Conservation (phyloP, 2,888 invertebrate genomes). For the Mesorhabditis spiculigera region DNA sequence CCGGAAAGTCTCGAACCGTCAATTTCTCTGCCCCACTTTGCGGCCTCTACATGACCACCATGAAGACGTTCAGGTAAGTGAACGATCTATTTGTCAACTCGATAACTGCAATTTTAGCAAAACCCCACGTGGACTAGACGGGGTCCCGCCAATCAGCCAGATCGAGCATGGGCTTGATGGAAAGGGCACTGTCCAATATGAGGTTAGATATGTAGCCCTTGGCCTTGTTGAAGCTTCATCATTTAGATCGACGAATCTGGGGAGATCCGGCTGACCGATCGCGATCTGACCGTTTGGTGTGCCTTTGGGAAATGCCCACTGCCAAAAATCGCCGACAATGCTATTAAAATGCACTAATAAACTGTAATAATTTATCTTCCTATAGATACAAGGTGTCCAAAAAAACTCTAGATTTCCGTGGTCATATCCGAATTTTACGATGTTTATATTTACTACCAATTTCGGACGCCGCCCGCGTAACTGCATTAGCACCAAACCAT, state of each 20-base stretch:
- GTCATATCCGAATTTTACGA: too few species aligned
- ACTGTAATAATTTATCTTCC: too few species aligned
- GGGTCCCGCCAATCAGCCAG: not conserved
- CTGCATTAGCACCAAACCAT: too few species aligned
- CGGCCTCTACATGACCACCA: not conserved
- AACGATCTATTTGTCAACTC: not conserved
- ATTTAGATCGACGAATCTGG: not conserved
- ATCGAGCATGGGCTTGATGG: not conserved
- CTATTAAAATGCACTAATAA: too few species aligned
- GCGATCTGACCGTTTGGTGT: not conserved
- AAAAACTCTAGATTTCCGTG: too few species aligned
- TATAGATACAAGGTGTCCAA: too few species aligned
- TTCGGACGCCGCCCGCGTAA: too few species aligned
- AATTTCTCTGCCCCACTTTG: not conserved
- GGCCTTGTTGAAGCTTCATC: too few species aligned
- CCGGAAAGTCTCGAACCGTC: not conserved
- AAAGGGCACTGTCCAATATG: not conserved
- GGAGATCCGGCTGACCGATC: not conserved
- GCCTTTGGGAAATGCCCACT: not conserved
- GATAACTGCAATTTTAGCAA: not conserved
- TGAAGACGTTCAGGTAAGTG: not conserved
- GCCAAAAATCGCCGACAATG: not conserved
- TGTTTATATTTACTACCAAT: too few species aligned
- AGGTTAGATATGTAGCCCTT: not conserved
- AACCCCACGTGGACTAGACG: constrained; percentile 3